These are phyloP conservation scores for Nasonia vitripennis DNA, from an alignment of 1,140 invertebrate genomes.

Conservation along the genomic window DNA sequence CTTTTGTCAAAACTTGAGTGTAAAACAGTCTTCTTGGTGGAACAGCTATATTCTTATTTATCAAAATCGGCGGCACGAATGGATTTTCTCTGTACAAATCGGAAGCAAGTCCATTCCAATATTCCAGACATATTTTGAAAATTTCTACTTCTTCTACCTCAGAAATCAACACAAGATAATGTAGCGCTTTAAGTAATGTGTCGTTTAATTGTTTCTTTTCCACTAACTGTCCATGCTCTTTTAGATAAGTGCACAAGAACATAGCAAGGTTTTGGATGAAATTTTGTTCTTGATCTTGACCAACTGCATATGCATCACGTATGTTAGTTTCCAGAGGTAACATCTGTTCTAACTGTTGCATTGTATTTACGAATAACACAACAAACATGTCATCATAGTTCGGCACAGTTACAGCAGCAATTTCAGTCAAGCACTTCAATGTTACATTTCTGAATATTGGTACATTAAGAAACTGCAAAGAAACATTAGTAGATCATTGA, in stretches of 20 bases:
- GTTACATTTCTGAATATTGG: slow-evolving; percentile 99
- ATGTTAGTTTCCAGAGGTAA: slow-evolving; percentile 94
- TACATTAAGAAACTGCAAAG: slow-evolving; percentile 92
- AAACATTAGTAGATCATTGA: slow-evolving; percentile 37
- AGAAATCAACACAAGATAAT: slow-evolving; percentile 97
- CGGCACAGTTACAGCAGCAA: slow-evolving; percentile 90
- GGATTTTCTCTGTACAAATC: slow-evolving; percentile 92
- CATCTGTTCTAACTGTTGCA: slow-evolving; percentile 94
- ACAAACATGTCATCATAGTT: slow-evolving; percentile 96
- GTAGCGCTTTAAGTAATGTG: slow-evolving; percentile 87
- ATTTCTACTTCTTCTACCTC: slow-evolving; percentile 99
- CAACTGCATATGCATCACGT: slow-evolving; percentile 92
- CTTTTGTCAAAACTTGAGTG: slow-evolving; percentile 88
- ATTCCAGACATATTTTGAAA: slow-evolving; percentile 99
- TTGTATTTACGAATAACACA: slow-evolving; percentile 91
- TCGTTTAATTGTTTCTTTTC: slow-evolving; percentile 86
- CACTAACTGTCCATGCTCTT: slow-evolving; percentile 93
- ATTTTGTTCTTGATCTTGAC: slow-evolving; percentile 97
- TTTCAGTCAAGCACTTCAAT: slow-evolving; percentile 98
- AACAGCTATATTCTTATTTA: slow-evolving; percentile 67
- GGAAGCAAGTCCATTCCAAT: slow-evolving; percentile 95
- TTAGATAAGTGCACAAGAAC: slow-evolving; percentile 97
- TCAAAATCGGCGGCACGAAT: slow-evolving; percentile 70
- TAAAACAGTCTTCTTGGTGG: slow-evolving; percentile 83
- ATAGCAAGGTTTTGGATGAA: slow-evolving; percentile 99